Base-by-base conservation (phyloP, 2,888 invertebrate species). In the Brachynemurus nebulosus region DNA sequence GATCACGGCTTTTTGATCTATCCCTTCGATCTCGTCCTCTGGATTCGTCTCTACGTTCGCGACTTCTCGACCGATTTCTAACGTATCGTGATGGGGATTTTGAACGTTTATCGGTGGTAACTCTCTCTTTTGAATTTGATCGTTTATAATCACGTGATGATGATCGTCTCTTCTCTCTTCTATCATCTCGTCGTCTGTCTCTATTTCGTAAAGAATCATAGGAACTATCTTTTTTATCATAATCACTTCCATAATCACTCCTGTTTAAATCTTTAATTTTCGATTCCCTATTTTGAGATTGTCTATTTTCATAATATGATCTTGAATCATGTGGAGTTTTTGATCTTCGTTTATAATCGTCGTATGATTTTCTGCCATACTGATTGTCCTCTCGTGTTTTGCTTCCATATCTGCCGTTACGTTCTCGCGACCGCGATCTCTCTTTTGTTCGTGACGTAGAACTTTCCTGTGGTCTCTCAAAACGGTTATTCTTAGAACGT, bases 161-260 rank as follows among this genome's bases (percentile, higher is more conserved):
- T n/a, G 41, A 30, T 19, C 41, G 6, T 12, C 36, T 25, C 12
- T 34, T 37, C n/a, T 48, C 42, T 40, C 43, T 45, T 25, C 30
- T 18, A 4, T 7, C 16, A 16, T 14, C 6, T 17, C 11, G 46
- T 40, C 25, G 46, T 11, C 16, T 20, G 16, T 40, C 34, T 45
- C 35, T 46, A 34, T 36, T 39, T 20, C 42, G 36, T 44, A 25
- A 42, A 6, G 48, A 45, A 11, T 49, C 47, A 19, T 30, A 19
- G 11, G 47, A 42, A 5, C 34, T 30, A 18, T 50, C 49, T 46
- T 41, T 40, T 14, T 41, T 25, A 21, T 48, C 46, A 4, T 14
- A 36, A 14, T 36, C 17, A 14, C 17, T 36, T 11, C 11, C 8
- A 36, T n/a, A 17, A 16, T 36, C 16, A 11, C n/a, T 12, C 27